Evolutionary conservation across 2,888 invertebrate genomes (phyloP).

Genomic region (Linyphia triangularis): DNA sequence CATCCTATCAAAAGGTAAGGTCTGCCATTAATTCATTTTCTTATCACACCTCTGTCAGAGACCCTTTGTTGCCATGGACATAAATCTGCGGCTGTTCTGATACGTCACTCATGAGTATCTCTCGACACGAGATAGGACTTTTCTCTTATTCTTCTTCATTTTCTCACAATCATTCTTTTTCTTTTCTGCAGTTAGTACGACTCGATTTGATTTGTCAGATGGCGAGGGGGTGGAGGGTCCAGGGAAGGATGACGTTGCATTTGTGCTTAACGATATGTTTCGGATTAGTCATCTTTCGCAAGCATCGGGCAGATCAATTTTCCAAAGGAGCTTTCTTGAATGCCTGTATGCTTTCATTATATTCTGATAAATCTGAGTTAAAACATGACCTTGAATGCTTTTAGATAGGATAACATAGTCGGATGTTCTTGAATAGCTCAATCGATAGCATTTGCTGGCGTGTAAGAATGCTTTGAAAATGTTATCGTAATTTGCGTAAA

Average conservation of each 20-base stretch:
- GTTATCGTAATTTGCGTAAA: too few relatives aligned
- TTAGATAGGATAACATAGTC: too few relatives aligned
- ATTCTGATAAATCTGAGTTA: too few relatives aligned
- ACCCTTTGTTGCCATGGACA: conserved; percentile 30
- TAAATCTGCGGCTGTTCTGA: conserved; percentile 34
- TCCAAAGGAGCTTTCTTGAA: too few relatives aligned
- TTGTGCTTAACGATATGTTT: not conserved
- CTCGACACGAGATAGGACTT: not conserved
- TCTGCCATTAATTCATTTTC: conserved; percentile 23
- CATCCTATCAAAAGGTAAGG: conserved; percentile 6
- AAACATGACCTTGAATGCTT: too few relatives aligned
- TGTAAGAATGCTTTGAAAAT: too few relatives aligned
- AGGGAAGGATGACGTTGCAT: not conserved
- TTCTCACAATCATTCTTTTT: too few relatives aligned
- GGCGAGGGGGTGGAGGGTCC: not conserved
- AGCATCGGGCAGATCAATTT: not conserved
- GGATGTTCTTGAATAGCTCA: too few relatives aligned
- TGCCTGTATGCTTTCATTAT: too few relatives aligned
- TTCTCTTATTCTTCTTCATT: too few relatives aligned
- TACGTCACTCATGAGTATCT: conserved; percentile 41
- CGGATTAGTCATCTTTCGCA: not conserved
- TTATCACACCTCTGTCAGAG: conserved; percentile 20
- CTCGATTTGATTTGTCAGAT: conserved; percentile 37
- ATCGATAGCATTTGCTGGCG: too few relatives aligned
- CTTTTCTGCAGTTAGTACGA: not conserved